Base-by-base conservation (phyloP, 2,797 vertebrate genomes). In the Parauchenoglanis ngamensis region DNA sequence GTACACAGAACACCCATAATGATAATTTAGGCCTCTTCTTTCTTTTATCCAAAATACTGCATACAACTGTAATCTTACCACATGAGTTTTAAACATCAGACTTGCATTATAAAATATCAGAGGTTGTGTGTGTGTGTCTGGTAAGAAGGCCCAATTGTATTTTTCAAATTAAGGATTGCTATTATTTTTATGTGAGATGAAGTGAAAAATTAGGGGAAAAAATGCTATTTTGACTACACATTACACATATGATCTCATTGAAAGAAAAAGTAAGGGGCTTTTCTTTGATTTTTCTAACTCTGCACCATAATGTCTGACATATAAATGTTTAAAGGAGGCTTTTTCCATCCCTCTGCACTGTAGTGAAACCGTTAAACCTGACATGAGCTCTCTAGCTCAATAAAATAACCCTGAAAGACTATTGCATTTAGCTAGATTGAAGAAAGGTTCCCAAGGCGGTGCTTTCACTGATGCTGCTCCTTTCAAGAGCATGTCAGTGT, bases 401-500 rank as follows among this genome's bases (percentile, higher is more conserved):
- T 87, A 88, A 88, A 76, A 73, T 35, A 79, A 68, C 77, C 21
- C 82, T 85, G 85, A 77, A 88, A 81, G 76, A 84, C 78, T 85
- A 85, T 54, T 81, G 63, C 81, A 78, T 91, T 90, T 88, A 73
- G 17, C 84, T 72, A 21, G 19, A 59, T n/a, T 23, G 54, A 75
- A 61, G 77, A 67, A 70, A 76, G 44, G 40, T 86, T 57, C 46
- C 63, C 86, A 21, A 82, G 80, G 76, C 70, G 61, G 86, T 79
- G 87, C 85, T 81, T 83, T 82, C 83, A 84, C 90, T 91, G 83
- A 65, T 44, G 79, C 68, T 56, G 59, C 56, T 90, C 87, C 75
- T 87, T 85, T 81, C 77, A 80, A 88, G 87, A 88, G 59, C 87
- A 86, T 92, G 90, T 91, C 91, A 88, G 80, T 89, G 83, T 88